Base-by-base conservation (phyloP, 2,888 invertebrate species). In the Hedychridium roseum region DNA sequence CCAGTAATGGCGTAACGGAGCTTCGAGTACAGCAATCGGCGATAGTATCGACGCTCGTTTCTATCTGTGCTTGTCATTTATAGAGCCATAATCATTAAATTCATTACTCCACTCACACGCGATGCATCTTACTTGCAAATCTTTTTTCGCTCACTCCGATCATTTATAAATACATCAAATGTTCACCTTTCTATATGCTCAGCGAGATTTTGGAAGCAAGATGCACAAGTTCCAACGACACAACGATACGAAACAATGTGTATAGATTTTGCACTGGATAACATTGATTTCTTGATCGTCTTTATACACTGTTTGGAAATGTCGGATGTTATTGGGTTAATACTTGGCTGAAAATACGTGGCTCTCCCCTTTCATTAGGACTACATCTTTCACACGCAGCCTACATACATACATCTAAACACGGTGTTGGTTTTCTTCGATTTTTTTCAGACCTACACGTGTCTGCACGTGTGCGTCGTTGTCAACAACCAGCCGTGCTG, bases 401-500 rank as follows among this genome's bases (percentile, higher is more conserved):
- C 17, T 27, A 14, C 12, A 43, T 35, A 32, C 18, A 27, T 28
- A 26, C 16, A 16, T 30, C 47, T 43, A 28, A 18, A 31, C 38
- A 41, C 34, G 58, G 63, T 64, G 55, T 56, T 57, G 59, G 62
- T 58, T 68, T 46, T 45, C 56, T 65, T 68, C 57, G 60, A 57
- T 64, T 57, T 64, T 73, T 76, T 76, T 80, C 91, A 93, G 93
- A 91, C 90, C 62, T 93, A 93, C 84, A 92, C 92, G 74, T 90
- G 92, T 79, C 87, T 93, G 65, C 92, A 93, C 82, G 92, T 92
- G 80, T 93, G 92, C 83, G 90, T 91, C 76, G 81, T 86, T 74
- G 88, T 90, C 84, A 91, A 90, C 87, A 90, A 89, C 80, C 86
- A 86, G 71, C 88, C 88, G 65, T 92, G 92, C 86, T 92, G 92